Conservation (phyloP, 2,888 invertebrate species). For the Alloscopus bannaensis region DNA sequence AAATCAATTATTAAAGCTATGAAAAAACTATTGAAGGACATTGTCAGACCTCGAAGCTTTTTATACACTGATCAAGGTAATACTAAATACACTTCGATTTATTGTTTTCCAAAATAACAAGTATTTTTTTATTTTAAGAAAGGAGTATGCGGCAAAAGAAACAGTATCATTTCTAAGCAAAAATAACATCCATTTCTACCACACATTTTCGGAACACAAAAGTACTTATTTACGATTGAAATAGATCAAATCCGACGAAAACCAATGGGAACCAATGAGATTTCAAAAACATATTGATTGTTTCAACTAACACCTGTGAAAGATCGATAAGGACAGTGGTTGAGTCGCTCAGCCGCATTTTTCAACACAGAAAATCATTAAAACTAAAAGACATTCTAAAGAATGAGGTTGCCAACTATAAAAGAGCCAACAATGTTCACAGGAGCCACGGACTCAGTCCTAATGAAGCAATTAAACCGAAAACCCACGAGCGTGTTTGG, state of each 20-base stretch:
- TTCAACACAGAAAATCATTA: neutral
- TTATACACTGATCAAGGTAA: slow-evolving; percentile 19
- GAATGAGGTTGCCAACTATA: neutral
- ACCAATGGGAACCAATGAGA: too few relatives aligned
- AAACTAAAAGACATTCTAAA: slow-evolving; percentile 17
- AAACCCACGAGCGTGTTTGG: slow-evolving; percentile 15
- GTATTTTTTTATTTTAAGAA: slow-evolving; percentile 3
- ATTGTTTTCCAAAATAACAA: neutral
- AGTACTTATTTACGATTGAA: neutral
- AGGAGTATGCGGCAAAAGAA: slow-evolving; percentile 12
- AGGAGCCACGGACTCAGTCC: neutral
- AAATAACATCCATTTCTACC: slow-evolving; percentile 10
- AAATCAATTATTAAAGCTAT: neutral
- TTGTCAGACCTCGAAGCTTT: neutral
- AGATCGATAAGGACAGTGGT: neutral
- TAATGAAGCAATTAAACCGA: slow-evolving; percentile 5
- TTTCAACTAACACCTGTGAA: neutral
- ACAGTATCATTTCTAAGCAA: neutral
- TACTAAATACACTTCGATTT: neutral
- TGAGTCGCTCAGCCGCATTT: neutral
- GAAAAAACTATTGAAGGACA: slow-evolving; percentile 20
- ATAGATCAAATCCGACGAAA: too few relatives aligned
- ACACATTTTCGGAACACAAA: slow-evolving; percentile 11
- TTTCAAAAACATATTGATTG: too few relatives aligned
- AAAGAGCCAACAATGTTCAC: neutral